phyloP scores from a whole-genome alignment of 2,113 vertebrate genomes.

The Thamnaconus septentrionalis region DNA sequence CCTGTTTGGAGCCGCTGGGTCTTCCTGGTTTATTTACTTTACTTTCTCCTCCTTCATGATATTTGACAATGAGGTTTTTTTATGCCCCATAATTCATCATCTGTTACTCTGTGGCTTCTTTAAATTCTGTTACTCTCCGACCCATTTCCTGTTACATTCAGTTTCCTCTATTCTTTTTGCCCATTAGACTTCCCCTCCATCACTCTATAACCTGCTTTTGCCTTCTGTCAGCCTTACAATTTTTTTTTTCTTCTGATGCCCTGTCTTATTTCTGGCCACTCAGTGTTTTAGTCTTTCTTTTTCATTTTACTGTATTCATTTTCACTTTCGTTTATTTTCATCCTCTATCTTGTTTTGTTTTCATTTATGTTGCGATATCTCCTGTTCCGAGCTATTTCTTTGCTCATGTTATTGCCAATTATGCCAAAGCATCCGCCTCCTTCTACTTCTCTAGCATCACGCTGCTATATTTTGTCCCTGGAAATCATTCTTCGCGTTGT shows the following conservation, averaged over 20 bases:
- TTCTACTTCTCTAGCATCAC: not conserved
- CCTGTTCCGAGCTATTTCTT: not conserved
- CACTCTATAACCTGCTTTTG: not conserved
- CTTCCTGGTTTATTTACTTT: constrained; percentile 2
- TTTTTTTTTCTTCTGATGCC: not conserved
- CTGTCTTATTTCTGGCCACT: not conserved
- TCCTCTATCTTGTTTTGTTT: not conserved
- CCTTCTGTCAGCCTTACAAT: not conserved
- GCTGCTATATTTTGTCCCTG: not conserved
- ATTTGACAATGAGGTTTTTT: not conserved
- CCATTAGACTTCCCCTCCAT: not conserved
- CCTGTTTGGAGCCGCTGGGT: not conserved
- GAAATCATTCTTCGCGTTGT: constrained; percentile 18
- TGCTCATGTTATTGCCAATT: not conserved
- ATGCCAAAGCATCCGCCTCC: not conserved
- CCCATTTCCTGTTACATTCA: too few relatives aligned
- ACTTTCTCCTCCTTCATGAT: not conserved
- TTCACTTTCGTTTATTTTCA: not conserved
- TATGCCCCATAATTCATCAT: constrained; percentile 3
- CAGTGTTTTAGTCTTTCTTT: not conserved
- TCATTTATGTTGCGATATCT: not conserved
- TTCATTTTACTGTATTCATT: not conserved
- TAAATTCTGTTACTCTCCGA: not conserved
- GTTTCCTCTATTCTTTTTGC: too few relatives aligned
- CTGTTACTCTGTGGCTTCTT: not conserved